These are phyloP conservation scores for Microctenopoma stevenorrisi DNA, from an alignment of 2,797 vertebrate species.

Conservation along the genomic window DNA sequence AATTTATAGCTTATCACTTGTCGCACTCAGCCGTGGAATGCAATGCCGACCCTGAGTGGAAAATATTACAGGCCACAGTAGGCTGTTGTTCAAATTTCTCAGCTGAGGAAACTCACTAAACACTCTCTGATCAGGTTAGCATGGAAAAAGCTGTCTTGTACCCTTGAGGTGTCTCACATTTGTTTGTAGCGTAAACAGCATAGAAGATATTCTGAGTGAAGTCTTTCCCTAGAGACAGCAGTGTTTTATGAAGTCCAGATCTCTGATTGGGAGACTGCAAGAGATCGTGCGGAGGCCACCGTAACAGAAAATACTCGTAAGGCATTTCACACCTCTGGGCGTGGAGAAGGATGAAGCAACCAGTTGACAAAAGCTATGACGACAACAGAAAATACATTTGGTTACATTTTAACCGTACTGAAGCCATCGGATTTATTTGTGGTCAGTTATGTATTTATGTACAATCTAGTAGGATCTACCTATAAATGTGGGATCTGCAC, in stretches of 20 bases:
- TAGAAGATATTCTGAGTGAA: constrained; percentile 55
- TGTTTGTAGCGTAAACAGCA: constrained; percentile 59
- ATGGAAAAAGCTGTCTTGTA: constrained; percentile 62
- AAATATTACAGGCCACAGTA: constrained; percentile 73
- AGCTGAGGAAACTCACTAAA: constrained; percentile 65
- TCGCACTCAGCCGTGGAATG: constrained; percentile 67
- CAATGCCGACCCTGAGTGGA: constrained; percentile 69
- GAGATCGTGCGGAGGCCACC: constrained; percentile 16
- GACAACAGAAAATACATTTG: constrained; percentile 56
- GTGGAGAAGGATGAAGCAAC: constrained; percentile 29
- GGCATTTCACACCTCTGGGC: constrained; percentile 67
- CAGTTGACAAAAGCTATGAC: constrained; percentile 55
- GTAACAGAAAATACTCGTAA: constrained; percentile 44
- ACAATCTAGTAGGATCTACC: not conserved
- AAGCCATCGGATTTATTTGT: constrained; percentile 20
- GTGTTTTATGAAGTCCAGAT: constrained; percentile 40
- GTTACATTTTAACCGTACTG: constrained; percentile 55
- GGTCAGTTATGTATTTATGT: constrained; percentile 21
- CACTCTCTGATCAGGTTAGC: constrained; percentile 62
- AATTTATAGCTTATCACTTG: constrained; percentile 83
- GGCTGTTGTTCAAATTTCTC: constrained; percentile 71
- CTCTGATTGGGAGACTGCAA: constrained; percentile 36
- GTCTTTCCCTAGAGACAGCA: constrained; percentile 62
- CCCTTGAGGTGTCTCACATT: constrained; percentile 41
- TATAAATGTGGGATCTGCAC: constrained; percentile 7